Evolutionary conservation across 2,797 vertebrate species (phyloP).

Genomic region (Lycodopsis pacificus): DNA sequence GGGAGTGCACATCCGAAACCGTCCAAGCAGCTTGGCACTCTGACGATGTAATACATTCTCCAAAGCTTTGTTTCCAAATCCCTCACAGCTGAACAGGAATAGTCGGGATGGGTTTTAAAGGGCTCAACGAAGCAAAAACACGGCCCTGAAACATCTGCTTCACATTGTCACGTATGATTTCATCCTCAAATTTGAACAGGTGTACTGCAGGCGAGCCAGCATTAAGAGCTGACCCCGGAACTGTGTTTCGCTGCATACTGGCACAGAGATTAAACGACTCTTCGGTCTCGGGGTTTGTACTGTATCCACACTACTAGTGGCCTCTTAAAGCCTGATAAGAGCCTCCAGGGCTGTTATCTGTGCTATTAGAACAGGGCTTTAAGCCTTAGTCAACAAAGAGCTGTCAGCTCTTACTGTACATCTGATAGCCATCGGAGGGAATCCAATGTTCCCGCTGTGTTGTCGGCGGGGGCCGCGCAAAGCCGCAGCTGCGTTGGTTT

Average conservation of each 20-base stretch:
- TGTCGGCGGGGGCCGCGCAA: conserved; percentile 50
- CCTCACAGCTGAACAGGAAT: background rate
- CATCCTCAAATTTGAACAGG: background rate
- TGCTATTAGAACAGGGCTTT: conserved; percentile 75
- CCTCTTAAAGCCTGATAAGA: conserved; percentile 68
- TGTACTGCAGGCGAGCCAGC: background rate
- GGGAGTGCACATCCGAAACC: background rate
- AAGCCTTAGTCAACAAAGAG: conserved; percentile 81
- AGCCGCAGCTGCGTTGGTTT: conserved; percentile 58
- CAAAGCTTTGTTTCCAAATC: background rate
- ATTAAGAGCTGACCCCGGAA: conserved; percentile 14
- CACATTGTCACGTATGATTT: background rate
- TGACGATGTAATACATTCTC: background rate
- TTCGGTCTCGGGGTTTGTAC: conserved; percentile 42
- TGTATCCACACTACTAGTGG: conserved; percentile 52
- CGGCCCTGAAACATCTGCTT: background rate
- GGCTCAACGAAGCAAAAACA: background rate
- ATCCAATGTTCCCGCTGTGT: conserved; percentile 80
- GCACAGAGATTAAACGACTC: conserved; percentile 51
- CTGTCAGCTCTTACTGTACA: conserved; percentile 78
- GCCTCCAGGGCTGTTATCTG: conserved; percentile 69
- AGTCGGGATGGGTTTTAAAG: background rate
- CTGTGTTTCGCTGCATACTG: conserved; percentile 2
- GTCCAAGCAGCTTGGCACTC: background rate
- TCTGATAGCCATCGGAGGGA: conserved; percentile 81